Base-by-base conservation (phyloP, 2,797 vertebrate genomes). In the Bradypodion ventrale region DNA sequence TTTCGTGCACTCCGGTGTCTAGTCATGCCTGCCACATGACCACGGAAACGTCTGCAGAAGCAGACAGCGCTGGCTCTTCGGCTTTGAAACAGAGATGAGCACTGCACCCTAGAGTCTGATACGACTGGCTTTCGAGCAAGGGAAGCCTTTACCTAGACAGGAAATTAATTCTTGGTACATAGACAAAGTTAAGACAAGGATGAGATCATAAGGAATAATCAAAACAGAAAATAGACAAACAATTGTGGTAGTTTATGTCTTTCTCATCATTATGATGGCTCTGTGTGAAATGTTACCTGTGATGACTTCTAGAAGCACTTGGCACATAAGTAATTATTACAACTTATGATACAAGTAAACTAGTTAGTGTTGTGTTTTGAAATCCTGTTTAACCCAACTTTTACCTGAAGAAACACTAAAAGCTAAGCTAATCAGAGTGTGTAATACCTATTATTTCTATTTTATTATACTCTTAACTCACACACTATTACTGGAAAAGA, bases 111-210 rank as follows among this genome's bases (percentile, higher is more conserved):
- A n/a, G n/a, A n/a, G n/a, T n/a, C n/a, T n/a, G n/a, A n/a, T n/a
- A n/a, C n/a, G n/a, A n/a, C n/a, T n/a, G n/a, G n/a, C n/a, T n/a
- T n/a, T n/a, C n/a, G n/a, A n/a, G n/a, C n/a, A n/a, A n/a, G n/a
- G n/a, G n/a, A n/a, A n/a, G n/a, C n/a, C n/a, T n/a, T n/a, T n/a
- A n/a, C n/a, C 32, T 78, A 52, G 27, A 42, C 4, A 46, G 29
- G 19, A 10, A 56, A 56, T 56, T 19, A 21, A 19, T 19, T 56
- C 0, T 0, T 75, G 46, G 46, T 6, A 9, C 16, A 1, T 44
- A 69, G 82, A 37, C 27, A 29, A 21, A 69, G 35, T 9, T 5
- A 75, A 85, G 32, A 77, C 84, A 29, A 74, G 15, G 88, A 86
- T 85, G 78, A 9, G 68, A 65, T 37, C 56, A 63, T 68, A 23